These are phyloP conservation scores for Drosophila pseudotalamancana DNA, from an alignment of 2,888 invertebrate species.

Conservation along the genomic window DNA sequence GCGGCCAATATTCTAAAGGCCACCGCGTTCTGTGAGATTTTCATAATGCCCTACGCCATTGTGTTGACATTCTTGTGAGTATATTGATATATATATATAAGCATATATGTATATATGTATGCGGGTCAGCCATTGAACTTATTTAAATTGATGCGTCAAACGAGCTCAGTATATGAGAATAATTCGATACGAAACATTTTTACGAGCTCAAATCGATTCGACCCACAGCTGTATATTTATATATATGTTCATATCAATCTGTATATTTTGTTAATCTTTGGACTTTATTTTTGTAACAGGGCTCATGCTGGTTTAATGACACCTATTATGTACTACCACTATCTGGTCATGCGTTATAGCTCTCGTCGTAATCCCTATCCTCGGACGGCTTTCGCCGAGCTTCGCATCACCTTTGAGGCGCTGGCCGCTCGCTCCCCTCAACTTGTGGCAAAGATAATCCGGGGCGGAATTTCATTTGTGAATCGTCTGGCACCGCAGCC, in stretches of 20 bases:
- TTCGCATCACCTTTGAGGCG: conserved; percentile 90
- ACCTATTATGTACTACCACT: conserved; percentile 98
- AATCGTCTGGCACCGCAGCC: conserved; percentile 91
- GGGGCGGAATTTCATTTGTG: conserved; percentile 88
- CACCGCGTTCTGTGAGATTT: conserved; percentile 96
- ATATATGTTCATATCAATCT: background rate
- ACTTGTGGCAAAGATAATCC: conserved; percentile 87
- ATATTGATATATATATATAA: background rate
- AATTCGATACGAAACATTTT: background rate
- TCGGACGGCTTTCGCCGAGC: conserved; percentile 95
- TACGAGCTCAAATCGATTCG: background rate
- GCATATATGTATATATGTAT: background rate
- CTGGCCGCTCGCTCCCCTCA: conserved; percentile 90
- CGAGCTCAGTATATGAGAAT: background rate
- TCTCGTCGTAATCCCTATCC: conserved; percentile 98
- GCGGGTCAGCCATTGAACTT: background rate
- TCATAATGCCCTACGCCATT: conserved; percentile 93
- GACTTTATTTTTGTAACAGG: conserved; percentile 85
- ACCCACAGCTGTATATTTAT: background rate
- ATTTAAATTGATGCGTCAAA: background rate
- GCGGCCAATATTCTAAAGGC: conserved; percentile 95
- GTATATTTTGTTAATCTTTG: background rate
- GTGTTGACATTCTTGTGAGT: conserved; percentile 94
- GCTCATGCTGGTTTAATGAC: conserved; percentile 95
- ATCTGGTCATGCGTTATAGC: conserved; percentile 95